Evolutionary conservation across 2,797 vertebrate genomes (phyloP), one percentile per base, ranked within the genome.

Genomic region (Ciconia nigra): DNA sequence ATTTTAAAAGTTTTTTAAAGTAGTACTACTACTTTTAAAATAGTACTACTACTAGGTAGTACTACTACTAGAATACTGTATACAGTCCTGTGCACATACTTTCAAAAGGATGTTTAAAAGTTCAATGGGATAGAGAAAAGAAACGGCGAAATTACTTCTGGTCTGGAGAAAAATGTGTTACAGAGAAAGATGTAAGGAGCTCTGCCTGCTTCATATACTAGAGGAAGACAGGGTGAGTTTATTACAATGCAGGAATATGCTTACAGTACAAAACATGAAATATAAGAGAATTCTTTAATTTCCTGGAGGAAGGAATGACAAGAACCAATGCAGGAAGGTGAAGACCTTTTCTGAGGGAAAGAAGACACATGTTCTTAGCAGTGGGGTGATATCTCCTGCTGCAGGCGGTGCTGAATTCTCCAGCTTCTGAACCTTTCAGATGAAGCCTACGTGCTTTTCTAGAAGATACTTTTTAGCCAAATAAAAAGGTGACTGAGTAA

Each of bases 251-350:
- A 88, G 69, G 42, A 69, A 83, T 86, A 81, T 35, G 55, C 33
- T 89, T 59, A 63, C 51, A 80, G 19, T 83, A 88, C 59, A 87
- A 88, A 95, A 65, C 57, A 52, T 52, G 13, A 87, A 82, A 66
- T 84, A 73, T 3, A 77, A 73, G 90, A 77, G 11, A 84, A 77
- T 57, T 83, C 33, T 87, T 95, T 63, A 13, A 82, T 83, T 95
- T 97, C 51, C 80, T 79, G 70, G 55, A 89, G 41, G 66, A 72
- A 90, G 25, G 22, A 69, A 83, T 89, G 62, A 84, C 51, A 83
- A 90, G 80, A 90, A 84, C 35, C 55, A 77, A 67, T n/a, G 39
- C n/a, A 79, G 42, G 47, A 95, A 96, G 33, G 14, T 83, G 55
- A 86, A 95, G 15, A 8, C 62, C 31, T 69, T 82, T 93, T 76